Evolutionary conservation across 2,888 invertebrate species (phyloP).

Genomic region (Proisotoma minuta): DNA sequence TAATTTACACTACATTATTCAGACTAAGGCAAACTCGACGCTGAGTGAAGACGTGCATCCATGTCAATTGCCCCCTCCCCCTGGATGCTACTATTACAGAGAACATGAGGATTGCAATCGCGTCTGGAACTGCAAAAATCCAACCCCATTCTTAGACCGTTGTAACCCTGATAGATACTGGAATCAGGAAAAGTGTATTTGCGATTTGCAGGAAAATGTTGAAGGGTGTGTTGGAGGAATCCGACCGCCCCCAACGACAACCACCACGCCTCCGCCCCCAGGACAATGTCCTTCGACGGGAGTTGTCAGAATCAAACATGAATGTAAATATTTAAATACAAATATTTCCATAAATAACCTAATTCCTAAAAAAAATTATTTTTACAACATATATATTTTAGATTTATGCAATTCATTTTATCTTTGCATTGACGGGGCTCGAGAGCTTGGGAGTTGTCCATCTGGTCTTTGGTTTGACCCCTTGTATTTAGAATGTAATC

Average conservation of each 20-base stretch:
- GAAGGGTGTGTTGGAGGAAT: constrained; percentile 10
- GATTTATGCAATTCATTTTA: not conserved
- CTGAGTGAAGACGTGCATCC: too few relatives aligned
- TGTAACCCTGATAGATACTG: not conserved
- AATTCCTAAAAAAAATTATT: not conserved
- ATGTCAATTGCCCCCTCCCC: not conserved
- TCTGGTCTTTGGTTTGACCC: not conserved
- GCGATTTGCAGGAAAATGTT: not conserved
- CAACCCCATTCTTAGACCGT: not conserved
- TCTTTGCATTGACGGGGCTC: not conserved
- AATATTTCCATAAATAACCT: not conserved
- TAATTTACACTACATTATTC: too few relatives aligned
- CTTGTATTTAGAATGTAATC: not conserved
- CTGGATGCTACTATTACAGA: not conserved
- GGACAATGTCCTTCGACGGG: not conserved
- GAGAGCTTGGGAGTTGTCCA: not conserved
- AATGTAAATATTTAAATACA: not conserved
- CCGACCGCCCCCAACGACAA: not conserved
- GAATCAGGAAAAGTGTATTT: not conserved
- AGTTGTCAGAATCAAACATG: not conserved
- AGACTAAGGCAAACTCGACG: too few relatives aligned
- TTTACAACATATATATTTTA: not conserved
- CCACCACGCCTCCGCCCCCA: not conserved
- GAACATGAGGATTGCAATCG: not conserved
- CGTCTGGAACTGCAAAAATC: not conserved